phyloP scores from a whole-genome alignment of 2,888 invertebrate species.

The Pseudoips prasinana region DNA sequence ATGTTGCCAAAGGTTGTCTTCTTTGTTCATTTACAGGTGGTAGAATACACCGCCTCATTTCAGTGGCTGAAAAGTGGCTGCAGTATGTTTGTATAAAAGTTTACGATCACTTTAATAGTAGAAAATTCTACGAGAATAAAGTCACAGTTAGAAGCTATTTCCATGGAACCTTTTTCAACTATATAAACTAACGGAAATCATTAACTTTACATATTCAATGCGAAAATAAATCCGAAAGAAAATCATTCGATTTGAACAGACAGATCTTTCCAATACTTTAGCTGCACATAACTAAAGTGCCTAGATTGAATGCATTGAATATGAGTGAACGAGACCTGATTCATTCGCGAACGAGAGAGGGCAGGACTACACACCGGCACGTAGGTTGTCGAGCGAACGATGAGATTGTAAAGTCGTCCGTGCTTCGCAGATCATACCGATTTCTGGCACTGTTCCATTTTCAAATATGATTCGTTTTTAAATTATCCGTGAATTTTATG shows the following conservation, averaged over 20 bases:
- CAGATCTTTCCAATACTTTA: constrained; percentile 18
- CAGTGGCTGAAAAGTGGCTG: too few relatives aligned
- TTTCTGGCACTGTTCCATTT: constrained; percentile 36
- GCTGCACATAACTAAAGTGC: constrained; percentile 19
- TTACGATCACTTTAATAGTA: too few relatives aligned
- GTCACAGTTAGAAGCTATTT: too few relatives aligned
- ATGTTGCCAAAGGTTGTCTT: too few relatives aligned
- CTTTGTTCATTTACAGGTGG: too few relatives aligned
- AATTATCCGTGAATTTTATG: constrained; percentile 27
- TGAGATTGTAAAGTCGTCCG: constrained; percentile 42
- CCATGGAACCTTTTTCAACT: too few relatives aligned
- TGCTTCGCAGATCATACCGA: constrained; percentile 44
- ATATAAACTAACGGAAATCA: background rate
- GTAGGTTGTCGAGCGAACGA: constrained; percentile 37
- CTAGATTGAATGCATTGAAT: constrained; percentile 34
- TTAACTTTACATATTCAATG: constrained; percentile 2
- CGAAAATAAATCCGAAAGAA: constrained; percentile 6
- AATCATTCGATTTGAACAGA: constrained; percentile 10
- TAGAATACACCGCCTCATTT: too few relatives aligned
- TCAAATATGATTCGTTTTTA: constrained; percentile 34
- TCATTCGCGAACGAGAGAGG: constrained; percentile 22
- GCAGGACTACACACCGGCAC: constrained; percentile 45
- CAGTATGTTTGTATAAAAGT: too few relatives aligned
- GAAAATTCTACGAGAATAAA: too few relatives aligned
- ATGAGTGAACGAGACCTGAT: constrained; percentile 29